These are phyloP conservation scores for Gonatopus flavifemur DNA, from an alignment of 1,140 invertebrate species.

Conservation along the genomic window DNA sequence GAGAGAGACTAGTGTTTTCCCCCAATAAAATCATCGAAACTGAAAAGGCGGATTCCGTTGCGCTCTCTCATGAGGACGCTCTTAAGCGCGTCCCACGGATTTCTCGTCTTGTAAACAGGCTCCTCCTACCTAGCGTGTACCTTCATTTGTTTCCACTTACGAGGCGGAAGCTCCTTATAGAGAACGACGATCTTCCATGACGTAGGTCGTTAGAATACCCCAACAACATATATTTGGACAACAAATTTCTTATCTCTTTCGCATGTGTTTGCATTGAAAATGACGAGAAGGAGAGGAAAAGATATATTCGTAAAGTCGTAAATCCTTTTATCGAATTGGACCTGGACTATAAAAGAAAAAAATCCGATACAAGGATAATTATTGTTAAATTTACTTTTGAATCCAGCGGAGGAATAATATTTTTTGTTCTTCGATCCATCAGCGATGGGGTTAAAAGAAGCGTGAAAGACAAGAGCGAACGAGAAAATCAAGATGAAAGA, in stretches of 20 bases:
- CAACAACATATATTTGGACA: no score
- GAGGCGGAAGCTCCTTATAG: constrained; percentile 20
- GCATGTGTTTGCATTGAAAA: no score
- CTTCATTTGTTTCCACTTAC: constrained; percentile 22
- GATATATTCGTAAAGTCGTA: no score
- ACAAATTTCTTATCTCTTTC: no score
- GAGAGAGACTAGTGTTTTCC: no score
- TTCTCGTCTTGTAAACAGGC: constrained; percentile 22
- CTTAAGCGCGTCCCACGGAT: constrained; percentile 25
- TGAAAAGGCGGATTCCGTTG: constrained; percentile 19
- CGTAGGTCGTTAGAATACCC: constrained; percentile 18
- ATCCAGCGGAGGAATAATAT: constrained; percentile 20
- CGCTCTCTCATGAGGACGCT: constrained; percentile 13
- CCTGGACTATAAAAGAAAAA: no score
- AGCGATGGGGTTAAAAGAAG: neutral
- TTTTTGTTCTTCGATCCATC: constrained; percentile 14
- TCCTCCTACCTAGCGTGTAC: constrained; percentile 16
- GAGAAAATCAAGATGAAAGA: constrained; percentile 18
- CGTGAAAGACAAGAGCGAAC: constrained; percentile 3
- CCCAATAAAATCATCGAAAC: constrained; percentile 8
- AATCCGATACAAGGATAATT: no score
- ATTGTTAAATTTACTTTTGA: no score
- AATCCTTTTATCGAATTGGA: no score
- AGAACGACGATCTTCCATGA: constrained; percentile 20
- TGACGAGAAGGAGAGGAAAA: no score